Conservation (phyloP, 53 echinoderm and acorn worm species). For the Patiria pectinifera region DNA sequence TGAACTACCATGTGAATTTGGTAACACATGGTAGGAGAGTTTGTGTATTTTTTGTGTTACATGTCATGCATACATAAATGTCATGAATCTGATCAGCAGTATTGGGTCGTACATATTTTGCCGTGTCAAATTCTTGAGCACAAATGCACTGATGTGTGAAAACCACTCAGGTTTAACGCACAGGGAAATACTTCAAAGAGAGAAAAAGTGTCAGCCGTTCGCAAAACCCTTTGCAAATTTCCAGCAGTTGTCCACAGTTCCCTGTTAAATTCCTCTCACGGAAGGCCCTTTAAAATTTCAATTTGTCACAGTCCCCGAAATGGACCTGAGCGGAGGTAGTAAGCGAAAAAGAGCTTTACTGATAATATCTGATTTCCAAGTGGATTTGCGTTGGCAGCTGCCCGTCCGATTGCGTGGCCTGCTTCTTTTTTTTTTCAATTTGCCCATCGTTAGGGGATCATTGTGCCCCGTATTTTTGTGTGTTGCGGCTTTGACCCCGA, state of each 20-base stretch:
- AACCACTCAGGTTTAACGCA: neutral
- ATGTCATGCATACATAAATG: no score
- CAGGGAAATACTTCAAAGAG: neutral
- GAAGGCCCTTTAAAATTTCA: slow-evolving; percentile 11
- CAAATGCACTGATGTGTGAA: neutral
- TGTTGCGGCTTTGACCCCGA: neutral
- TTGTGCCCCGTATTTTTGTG: neutral
- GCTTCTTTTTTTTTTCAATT: slow-evolving; percentile 6
- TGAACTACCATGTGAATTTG: no score
- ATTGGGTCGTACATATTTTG: no score
- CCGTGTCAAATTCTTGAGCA: neutral
- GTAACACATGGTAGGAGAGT: no score
- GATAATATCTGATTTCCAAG: slow-evolving; percentile 31
- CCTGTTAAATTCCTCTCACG: neutral
- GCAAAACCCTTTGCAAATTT: neutral
- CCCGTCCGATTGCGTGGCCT: neutral
- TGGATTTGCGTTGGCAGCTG: slow-evolving; percentile 30
- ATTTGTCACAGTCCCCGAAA: neutral
- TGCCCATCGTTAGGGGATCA: neutral
- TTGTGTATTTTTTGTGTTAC: no score
- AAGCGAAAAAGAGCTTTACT: slow-evolving; percentile 13
- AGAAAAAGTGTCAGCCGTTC: neutral
- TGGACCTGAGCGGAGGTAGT: neutral
- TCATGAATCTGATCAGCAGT: no score
- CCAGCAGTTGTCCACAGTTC: neutral